These are phyloP conservation scores for Diarsia mendica DNA, from an alignment of 2,888 invertebrate genomes.

Conservation along the genomic window DNA sequence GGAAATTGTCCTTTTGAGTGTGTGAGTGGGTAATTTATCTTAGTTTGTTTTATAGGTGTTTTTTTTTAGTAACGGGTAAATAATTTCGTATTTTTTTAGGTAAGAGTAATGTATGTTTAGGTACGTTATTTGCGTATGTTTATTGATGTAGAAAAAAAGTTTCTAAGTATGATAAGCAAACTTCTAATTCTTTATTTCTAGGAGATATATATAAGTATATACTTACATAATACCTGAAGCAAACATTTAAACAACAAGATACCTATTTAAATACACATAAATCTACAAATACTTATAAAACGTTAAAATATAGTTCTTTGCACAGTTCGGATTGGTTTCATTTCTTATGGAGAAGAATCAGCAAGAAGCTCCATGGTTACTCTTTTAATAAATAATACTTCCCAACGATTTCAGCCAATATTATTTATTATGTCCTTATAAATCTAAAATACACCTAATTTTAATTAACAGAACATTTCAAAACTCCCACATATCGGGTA, in stretches of 20 bases:
- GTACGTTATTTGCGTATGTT: background rate
- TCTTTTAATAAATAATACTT: background rate
- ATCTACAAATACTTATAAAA: too few species aligned
- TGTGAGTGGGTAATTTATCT: background rate
- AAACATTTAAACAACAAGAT: too few species aligned
- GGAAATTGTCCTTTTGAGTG: conserved; percentile 5
- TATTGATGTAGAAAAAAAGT: background rate
- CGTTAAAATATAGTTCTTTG: too few species aligned
- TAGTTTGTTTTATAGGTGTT: conserved; percentile 11
- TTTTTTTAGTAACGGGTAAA: too few species aligned
- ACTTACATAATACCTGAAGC: too few species aligned
- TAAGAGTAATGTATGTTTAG: background rate
- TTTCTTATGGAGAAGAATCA: background rate
- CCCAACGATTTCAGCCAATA: too few species aligned
- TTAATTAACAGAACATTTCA: background rate
- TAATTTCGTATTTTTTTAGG: background rate
- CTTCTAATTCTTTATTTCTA: too few species aligned
- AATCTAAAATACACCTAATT: background rate
- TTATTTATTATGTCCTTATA: too few species aligned
- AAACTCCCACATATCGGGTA: conserved; percentile 54
- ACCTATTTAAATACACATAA: too few species aligned
- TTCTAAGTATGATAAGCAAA: background rate
- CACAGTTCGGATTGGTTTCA: background rate
- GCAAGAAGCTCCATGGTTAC: background rate
- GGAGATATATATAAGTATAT: too few species aligned